Conservation (phyloP, 2,888 invertebrate species). For the Diplazon laetatorius region DNA sequence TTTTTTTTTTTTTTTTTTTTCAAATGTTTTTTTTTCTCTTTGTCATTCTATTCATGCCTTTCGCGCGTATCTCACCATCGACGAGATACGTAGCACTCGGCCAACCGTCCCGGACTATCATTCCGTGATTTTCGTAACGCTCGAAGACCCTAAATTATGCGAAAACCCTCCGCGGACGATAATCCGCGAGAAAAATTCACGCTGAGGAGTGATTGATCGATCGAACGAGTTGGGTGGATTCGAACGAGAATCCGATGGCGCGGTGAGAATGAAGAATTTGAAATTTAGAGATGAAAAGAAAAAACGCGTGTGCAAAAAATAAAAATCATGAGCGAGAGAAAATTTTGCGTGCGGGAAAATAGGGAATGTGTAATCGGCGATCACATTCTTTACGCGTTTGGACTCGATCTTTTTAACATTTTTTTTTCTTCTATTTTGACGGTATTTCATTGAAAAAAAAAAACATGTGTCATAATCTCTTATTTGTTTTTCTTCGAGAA, state of each 20-base stretch:
- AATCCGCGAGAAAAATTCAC: neutral
- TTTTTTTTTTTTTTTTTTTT: neutral
- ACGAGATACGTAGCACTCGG: conserved; percentile 18
- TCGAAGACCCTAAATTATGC: conserved; percentile 36
- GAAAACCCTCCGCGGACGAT: conserved; percentile 17
- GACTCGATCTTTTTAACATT: too few relatives aligned
- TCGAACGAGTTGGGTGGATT: neutral
- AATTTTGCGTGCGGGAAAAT: too few relatives aligned
- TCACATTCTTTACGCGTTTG: too few relatives aligned
- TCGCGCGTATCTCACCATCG: neutral
- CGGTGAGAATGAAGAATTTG: neutral
- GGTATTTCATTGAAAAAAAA: too few relatives aligned
- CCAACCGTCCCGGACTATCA: conserved; percentile 12
- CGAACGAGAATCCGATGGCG: neutral
- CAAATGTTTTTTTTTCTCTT: too few relatives aligned
- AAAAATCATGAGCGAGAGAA: too few relatives aligned
- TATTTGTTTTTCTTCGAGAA: too few relatives aligned
- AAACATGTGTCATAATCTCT: too few relatives aligned
- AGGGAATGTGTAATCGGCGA: too few relatives aligned
- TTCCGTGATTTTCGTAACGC: conserved; percentile 27
- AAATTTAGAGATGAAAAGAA: neutral
- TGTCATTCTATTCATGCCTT: too few relatives aligned
- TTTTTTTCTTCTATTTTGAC: too few relatives aligned
- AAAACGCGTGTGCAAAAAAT: neutral
- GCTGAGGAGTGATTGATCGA: conserved; percentile 11